Base-by-base conservation (phyloP, 2,888 invertebrate genomes). In the Plagiodera versicolora region DNA sequence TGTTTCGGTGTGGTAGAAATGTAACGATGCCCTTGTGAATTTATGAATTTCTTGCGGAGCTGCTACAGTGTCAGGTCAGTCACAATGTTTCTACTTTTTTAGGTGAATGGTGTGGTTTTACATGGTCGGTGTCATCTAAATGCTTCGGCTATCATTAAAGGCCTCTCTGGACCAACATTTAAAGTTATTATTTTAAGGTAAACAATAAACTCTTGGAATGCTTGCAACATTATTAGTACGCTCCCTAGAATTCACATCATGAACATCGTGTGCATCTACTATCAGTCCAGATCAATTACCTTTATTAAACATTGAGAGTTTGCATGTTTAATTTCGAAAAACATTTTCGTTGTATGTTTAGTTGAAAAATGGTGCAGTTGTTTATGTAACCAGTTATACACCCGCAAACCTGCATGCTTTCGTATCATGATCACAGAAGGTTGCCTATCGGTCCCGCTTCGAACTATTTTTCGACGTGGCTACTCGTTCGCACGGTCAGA, bases 81-180 rank as follows among this genome's bases (percentile, higher is more conserved):
- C 65, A 46, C 24, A 35, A 47, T 65, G 60, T 79, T 80, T 67
- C 61, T 70, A 56, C 67, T 70, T 70, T 81, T 81, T 11, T 82
- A 95, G 94, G 93, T 95, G 68, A 98, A 98, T 81, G 98, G 97
- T 9, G 88, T 91, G 63, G 94, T 97, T 14, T 83, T 99, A 51
- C 91, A 94, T 79, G 96, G 96, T 61, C 86, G 97, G 74, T 96
- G 96, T 80, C 98, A 98, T 81, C 86, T 98, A 67, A 97, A 98
- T 80, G 98, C 97, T 17, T 95, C 98, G 0, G 94, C 94, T 19
- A 90, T 96, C 77, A 98, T 99, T 80, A 97, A 97, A 82, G 91
- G 92, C 52, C 84, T 97, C 66, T 88, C 90, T 9, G 91, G 91
- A 48, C 89, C 90, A 16, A 83, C 86, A 69, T 90, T 95, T 82